Base-by-base conservation (phyloP, 2,797 vertebrate genomes). In the Melanotaenia maccullochi region DNA sequence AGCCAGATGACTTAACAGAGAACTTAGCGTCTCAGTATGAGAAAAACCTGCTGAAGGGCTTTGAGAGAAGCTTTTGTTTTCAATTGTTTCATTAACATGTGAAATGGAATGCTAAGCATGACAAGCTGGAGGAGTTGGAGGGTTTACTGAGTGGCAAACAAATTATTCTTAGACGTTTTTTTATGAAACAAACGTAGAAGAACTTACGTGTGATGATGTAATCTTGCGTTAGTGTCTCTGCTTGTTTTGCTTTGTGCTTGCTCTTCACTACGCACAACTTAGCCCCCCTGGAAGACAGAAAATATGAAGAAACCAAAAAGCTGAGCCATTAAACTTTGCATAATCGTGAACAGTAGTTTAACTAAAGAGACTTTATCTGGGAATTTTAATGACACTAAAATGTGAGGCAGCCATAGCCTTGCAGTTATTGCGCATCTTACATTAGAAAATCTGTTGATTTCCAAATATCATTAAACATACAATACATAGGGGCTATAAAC, bases 191-290 rank as follows among this genome's bases (percentile, higher is more conserved):
- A 25, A 55, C 20, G 8, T 2, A 3, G 30, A 62, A 22, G 67
- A 87, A 94, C 97, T 96, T 93, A 99, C 97, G 97, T 24, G 98
- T 99, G 90, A 99, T 99, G 92, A 99, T 97, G 87, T 99, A 99
- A 92, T 99, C 97, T 85, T 99, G 97, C 0, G 96, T 98, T 28
- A 99, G 94, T 9, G 96, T 96, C 91, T 97, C 97, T 0, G 97
- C 96, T 59, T 97, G 97, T 76, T 94, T 97, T 40, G 96, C 94
- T 87, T 99, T 99, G 76, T 95, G 91, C 86, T 97, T 93, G 84
- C 95, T 98, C 94, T 99, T 99, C 85, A 99, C 97, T 42, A 99
- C 97, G 9, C 98, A 99, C 78, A 99, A 90, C 91, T 96, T 99
- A 22, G 97, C 98, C 75, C 98, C 98, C 89, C 98, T 99, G 85